Base-by-base conservation (phyloP, 1,140 invertebrate genomes). In the Drosophila bocki region DNA sequence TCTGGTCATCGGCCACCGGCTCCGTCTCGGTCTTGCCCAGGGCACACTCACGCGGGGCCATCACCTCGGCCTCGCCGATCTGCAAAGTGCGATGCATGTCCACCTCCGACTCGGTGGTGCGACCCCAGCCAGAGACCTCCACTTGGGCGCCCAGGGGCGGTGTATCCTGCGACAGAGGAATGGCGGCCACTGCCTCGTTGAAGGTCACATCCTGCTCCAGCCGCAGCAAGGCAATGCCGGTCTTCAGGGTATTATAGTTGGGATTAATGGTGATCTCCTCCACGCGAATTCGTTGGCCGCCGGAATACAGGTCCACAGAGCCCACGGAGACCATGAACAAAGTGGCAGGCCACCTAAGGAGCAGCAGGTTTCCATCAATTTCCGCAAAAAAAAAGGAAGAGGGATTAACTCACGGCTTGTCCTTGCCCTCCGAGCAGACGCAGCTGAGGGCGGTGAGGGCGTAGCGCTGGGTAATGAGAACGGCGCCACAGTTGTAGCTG, bases 91-190 rank as follows among this genome's bases (percentile, higher is more conserved):
- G 82, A 7, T 88, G 65, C 85, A 86, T 85, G 15, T 83, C 54
- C 22, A 11, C 47, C 0, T 81, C 82, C n/a, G 69, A 12, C 7
- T 78, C 72, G 44, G 72, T 54, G 26, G 67, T 78, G 35, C 91
- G 83, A 7, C 91, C 91, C 84, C 84, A 92, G 63, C 91, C 91
- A 9, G 91, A 92, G 19, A 92, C 78, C 26, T 86, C 85, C 2
- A 92, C 74, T 0, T 41, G 35, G 37, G 56, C 58, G 29, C 58
- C 78, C 37, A 58, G 3, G 6, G 87, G 72, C 3, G 91, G 84
- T 22, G 61, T 32, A 5, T 47, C 22, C 1, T 11, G 5, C 9
- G 87, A 78, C 50, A 92, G 26, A 2, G 79, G 33, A 44, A 91
- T 35, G n/a, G 87, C 60, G 7, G 60, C 42, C 15, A 92, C 82